Percentiles rank a stretch among this genome's conserved stretches.
Evolutionary conservation across 2,113 vertebrate genomes (phyloP).

Genomic region (Gobius niger): DNA sequence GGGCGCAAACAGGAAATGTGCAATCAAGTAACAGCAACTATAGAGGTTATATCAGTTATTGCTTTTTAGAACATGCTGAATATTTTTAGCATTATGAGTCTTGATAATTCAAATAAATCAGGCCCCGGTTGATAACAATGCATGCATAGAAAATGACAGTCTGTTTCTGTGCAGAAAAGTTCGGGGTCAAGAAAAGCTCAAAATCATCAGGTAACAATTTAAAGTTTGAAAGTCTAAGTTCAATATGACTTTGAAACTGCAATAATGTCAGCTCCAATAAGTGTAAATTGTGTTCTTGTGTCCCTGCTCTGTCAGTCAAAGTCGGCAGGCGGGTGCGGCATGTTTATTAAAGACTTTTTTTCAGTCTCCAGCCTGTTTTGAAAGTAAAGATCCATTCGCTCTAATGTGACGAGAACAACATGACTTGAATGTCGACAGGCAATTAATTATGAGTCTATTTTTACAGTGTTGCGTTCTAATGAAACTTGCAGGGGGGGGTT

Average conservation of each 20-base stretch:
- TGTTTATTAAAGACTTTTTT: background rate
- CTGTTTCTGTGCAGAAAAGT: background rate
- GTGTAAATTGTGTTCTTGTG: background rate
- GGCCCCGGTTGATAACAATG: too few species aligned
- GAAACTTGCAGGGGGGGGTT: too few species aligned
- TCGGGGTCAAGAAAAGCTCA: background rate
- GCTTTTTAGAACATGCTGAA: too few species aligned
- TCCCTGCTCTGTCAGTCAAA: constrained; percentile 4
- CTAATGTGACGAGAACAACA: too few species aligned
- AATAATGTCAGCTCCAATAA: background rate
- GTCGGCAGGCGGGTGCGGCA: background rate
- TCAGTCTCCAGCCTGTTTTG: background rate
- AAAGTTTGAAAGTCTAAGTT: background rate
- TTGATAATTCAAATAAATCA: too few species aligned
- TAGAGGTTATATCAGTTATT: too few species aligned
- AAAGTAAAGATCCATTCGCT: background rate
- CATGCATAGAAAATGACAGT: too few species aligned
- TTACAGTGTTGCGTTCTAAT: too few species aligned
- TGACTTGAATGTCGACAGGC: background rate
- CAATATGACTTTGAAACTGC: background rate
- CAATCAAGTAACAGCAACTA: too few species aligned
- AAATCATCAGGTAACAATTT: background rate
- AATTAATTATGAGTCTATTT: too few species aligned
- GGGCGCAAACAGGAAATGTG: too few species aligned
- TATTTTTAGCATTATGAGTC: too few species aligned